A percentile compares a stretch with the other conserved stretches of the same genome.
Conservation (phyloP, 2,113 vertebrate genomes). For the Dromaius novaehollandiae region DNA sequence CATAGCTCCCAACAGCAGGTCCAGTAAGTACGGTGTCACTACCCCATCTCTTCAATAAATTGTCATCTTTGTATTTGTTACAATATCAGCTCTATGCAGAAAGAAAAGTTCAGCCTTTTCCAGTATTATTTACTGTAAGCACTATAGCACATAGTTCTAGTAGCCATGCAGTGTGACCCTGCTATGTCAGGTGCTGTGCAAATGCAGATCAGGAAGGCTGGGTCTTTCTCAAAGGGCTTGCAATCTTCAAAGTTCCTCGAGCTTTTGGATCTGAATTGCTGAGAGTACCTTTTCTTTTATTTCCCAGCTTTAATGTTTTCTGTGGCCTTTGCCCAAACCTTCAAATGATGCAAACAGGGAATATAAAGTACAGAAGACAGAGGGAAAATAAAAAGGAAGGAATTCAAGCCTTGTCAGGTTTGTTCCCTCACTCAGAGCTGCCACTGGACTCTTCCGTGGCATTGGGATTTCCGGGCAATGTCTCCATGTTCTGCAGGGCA, state of each 20-base stretch:
- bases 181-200: neutral
- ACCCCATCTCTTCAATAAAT: neutral
- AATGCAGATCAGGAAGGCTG: neutral
- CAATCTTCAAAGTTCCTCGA: neutral
- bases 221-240: neutral
- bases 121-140: neutral
- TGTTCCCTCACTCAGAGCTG: neutral
- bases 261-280: neutral
- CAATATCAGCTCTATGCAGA: neutral
- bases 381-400: neutral
- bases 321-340: neutral
- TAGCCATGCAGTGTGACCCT: neutral
- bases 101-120: neutral
- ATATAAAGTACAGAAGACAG: neutral
- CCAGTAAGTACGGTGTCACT: neutral
- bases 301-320: neutral
- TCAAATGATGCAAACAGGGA: neutral
- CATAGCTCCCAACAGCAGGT: neutral
- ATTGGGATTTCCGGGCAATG: neutral
- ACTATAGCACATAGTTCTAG: neutral
- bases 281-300: neutral
- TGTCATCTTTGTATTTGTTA: fast-evolving
- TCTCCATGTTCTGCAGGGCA: neutral
- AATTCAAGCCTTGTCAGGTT: neutral
- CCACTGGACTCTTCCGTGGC: neutral